Base-by-base conservation (phyloP, 2,113 vertebrate genomes). In the Alethe diademata region DNA sequence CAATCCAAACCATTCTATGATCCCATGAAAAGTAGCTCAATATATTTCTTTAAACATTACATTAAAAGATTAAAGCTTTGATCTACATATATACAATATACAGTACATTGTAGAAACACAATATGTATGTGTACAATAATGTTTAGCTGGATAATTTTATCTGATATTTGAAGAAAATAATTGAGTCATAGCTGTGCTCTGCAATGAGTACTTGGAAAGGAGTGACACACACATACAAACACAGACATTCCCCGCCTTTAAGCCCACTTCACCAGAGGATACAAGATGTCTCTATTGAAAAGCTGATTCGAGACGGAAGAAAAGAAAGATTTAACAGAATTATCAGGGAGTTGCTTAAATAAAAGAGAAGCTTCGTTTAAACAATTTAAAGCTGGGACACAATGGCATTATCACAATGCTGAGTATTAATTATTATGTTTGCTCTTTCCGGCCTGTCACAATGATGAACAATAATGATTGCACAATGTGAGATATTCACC, bases 391-490 rank as follows among this genome's bases (percentile, higher is more conserved):
- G 66, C 80, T 82, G 62, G 47, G 84, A 79, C 90, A 92, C 71
- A 90, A 81, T 61, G 69, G 40, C 36, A 67, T 88, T 80, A 71
- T 60, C 86, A 92, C 61, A 92, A 54, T 54, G 74, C 28, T 2
- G 70, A 1, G 3, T 66, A 87, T 91, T 94, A 95, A 95, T 95
- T 92, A 91, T 84, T 78, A 88, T 94, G 81, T 82, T 94, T 91
- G 93, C 71, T 92, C 84, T 91, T 92, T 95, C 89, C 6, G 7
- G 58, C 66, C 66, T 70, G 85, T 85, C 90, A 91, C 57, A 92
- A 38, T 82, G 90, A 96, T 79, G 90, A 94, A 78, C 88, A 66
- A 82, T 73, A 86, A 94, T 70, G 66, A 84, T n/a, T 19, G 40
- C 57, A 84, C 51, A 84, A 25, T 18, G 56, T 1, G 20, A 91